Conservation (phyloP, 2,113 vertebrate species). For the Genyomyrus donnyi region DNA sequence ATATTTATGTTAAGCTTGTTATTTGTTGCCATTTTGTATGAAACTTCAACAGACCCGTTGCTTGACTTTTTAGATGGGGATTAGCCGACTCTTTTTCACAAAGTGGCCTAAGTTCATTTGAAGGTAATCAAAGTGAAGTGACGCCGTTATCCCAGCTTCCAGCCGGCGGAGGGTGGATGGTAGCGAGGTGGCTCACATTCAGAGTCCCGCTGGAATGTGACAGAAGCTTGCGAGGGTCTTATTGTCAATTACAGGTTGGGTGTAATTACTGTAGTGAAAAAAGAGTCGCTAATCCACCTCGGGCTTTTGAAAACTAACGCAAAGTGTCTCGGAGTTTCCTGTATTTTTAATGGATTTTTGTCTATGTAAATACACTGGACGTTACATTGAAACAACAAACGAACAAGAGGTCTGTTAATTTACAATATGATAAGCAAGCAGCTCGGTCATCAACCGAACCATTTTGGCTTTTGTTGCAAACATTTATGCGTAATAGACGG, state of each 20-base stretch:
- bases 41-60: background rate
- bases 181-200: background rate
- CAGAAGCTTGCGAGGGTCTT: conserved; percentile 1
- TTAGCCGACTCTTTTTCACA: background rate
- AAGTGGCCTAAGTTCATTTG: background rate
- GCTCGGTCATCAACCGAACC: background rate
- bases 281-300: conserved; percentile 21
- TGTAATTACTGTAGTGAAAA: conserved; percentile 24
- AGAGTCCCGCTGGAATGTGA: conserved; percentile 11
- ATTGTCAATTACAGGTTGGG: conserved; percentile 17
- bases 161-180: background rate
- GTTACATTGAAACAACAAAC: background rate
- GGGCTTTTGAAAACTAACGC: background rate
- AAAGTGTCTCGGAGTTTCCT: background rate
- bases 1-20: background rate
- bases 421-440: background rate
- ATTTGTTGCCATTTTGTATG: background rate
- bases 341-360: conserved; percentile 1
- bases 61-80: background rate
- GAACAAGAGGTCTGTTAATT: background rate
- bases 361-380: background rate
- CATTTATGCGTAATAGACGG: background rate
- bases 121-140: background rate
- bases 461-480: background rate
- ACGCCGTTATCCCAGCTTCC: background rate